These are phyloP conservation scores for Saccostrea echinata DNA, from an alignment of 1,140 invertebrate species.

Conservation along the genomic window DNA sequence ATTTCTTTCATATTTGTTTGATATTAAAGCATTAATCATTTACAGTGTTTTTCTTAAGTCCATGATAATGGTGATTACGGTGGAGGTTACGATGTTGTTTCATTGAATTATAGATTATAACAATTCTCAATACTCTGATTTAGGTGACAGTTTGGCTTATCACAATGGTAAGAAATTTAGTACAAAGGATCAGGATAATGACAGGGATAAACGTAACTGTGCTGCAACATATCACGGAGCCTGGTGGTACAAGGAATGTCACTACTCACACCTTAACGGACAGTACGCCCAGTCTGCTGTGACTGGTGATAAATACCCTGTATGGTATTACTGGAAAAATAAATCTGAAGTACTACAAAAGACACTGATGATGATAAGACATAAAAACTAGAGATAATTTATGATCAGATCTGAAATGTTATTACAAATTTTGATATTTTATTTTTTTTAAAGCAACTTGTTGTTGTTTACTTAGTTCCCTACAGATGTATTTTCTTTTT, in stretches of 20 bases:
- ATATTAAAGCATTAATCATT: too few species aligned
- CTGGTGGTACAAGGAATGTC: background rate
- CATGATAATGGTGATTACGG: too few species aligned
- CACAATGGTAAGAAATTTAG: background rate
- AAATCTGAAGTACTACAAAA: background rate
- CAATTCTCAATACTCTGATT: too few species aligned
- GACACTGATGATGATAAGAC: background rate
- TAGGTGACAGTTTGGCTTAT: background rate
- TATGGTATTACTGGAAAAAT: background rate
- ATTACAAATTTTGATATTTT: too few species aligned
- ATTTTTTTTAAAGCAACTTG: too few species aligned
- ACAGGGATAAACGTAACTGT: background rate
- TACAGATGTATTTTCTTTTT: too few species aligned
- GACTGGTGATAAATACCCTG: background rate
- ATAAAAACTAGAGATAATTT: background rate
- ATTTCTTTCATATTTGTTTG: too few species aligned
- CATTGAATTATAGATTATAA: too few species aligned
- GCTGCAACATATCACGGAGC: background rate
- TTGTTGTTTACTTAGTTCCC: too few species aligned
- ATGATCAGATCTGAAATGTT: too few species aligned
- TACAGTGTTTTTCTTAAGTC: too few species aligned
- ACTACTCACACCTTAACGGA: background rate
- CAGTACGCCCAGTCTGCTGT: background rate
- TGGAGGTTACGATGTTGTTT: too few species aligned
- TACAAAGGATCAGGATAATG: background rate